These are phyloP conservation scores for Pycnomerus fuliginosus DNA, from an alignment of 2,888 invertebrate species.

Conservation along the genomic window DNA sequence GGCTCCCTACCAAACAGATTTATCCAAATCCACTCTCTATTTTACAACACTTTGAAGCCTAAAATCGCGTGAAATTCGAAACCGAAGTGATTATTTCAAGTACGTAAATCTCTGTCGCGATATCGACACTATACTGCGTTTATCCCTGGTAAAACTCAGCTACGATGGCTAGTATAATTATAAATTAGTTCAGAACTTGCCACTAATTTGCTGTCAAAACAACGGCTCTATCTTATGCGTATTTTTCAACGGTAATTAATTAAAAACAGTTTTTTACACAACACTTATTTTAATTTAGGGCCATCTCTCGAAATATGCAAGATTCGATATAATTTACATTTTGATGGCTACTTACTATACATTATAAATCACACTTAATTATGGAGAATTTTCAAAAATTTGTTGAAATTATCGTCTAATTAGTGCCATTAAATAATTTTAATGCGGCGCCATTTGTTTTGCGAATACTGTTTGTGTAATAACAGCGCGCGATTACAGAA, in stretches of 20 bases:
- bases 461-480: not conserved
- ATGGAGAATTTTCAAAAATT: constrained; percentile 3
- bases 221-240: constrained; percentile 44
- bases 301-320: constrained; percentile 22
- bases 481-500: constrained; percentile 19
- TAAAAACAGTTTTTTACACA: constrained; percentile 30
- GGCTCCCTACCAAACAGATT: constrained; percentile 30
- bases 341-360: constrained; percentile 9
- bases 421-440: constrained; percentile 13
- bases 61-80: constrained; percentile 22
- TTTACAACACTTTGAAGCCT: constrained; percentile 14
- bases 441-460: not conserved
- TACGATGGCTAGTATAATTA: constrained; percentile 50
- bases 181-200: constrained; percentile 50
- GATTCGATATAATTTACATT: constrained; percentile 10
- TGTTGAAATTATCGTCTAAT: constrained; percentile 7
- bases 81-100: constrained; percentile 34
- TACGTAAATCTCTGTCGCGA: constrained; percentile 49
- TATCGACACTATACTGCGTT: constrained; percentile 47
- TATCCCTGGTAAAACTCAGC: constrained; percentile 49
- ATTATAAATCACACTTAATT: constrained; percentile 16
- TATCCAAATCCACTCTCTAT: constrained; percentile 23
- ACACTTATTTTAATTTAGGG: constrained; percentile 26
- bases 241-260: constrained; percentile 39
- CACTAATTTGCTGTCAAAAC: constrained; percentile 52